A percentile compares a stretch with the other conserved stretches of the same genome.
These are phyloP conservation scores for Drosophila vallismaia DNA, from an alignment of 2,888 invertebrate species.

Conservation along the genomic window DNA sequence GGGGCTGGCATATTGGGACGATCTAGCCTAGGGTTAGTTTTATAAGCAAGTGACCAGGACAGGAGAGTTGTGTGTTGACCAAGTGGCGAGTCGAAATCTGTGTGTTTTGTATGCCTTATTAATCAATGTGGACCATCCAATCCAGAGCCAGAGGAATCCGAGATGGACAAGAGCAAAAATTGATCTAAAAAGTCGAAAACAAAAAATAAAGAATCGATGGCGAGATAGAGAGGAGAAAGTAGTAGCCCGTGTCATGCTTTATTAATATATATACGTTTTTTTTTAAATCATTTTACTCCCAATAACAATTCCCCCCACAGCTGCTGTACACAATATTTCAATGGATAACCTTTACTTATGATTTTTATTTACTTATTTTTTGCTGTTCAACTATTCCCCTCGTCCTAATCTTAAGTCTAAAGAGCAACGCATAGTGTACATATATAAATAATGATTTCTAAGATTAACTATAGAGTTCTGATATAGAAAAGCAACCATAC, in stretches of 20 bases:
- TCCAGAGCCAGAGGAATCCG: conserved; percentile 7
- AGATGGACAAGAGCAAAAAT: background rate
- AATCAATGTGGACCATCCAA: conserved; percentile 43
- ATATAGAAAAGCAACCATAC: conserved; percentile 6
- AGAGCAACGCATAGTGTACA: conserved; percentile 28
- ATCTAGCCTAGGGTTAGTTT: conserved; percentile 15
- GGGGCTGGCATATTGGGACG: conserved; percentile 4
- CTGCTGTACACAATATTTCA: conserved; percentile 11
- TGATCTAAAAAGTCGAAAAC: too few relatives aligned
- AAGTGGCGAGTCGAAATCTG: conserved; percentile 23
- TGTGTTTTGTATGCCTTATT: conserved; percentile 46
- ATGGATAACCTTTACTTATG: background rate
- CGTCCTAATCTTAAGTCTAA: conserved; percentile 1
- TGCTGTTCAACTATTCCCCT: conserved; percentile 8
- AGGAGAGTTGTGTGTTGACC: conserved; percentile 19
- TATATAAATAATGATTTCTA: conserved; percentile 40
- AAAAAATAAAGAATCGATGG: background rate
- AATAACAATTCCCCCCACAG: background rate
- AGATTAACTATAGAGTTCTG: conserved; percentile 21
- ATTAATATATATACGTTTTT: conserved; percentile 8
- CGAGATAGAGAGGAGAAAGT: background rate
- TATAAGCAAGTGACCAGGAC: conserved; percentile 6
- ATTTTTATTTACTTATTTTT: conserved; percentile 2
- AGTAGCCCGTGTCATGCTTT: conserved; percentile 11
- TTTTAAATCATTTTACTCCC: background rate